Base-by-base conservation (phyloP, 2,888 invertebrate species). In the Zygogramma bicolorata region DNA sequence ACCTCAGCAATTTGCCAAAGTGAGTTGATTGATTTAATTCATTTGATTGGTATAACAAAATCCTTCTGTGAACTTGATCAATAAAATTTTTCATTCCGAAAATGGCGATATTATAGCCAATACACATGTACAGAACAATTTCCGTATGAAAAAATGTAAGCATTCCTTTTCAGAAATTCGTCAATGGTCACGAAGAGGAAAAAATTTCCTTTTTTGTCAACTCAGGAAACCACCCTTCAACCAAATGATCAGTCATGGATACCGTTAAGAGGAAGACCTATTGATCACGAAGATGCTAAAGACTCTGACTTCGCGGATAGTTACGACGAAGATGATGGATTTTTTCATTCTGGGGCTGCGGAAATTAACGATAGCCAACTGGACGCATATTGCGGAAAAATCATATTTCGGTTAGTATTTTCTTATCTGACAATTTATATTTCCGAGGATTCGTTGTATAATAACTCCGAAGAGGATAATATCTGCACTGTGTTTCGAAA, bases 321-420 rank as follows among this genome's bases (percentile, higher is more conserved):
- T 22, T 22, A 42, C 7, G 71, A 66, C 4, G 77, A 79, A 57
- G 80, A 81, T 22, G 74, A 77, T 57, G 81, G 81, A 13, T 73
- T 77, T 38, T 81, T 81, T 61, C 80, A 81, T 60, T 74, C 79
- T 0, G 73, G 75, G 13, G 77, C 75, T 13, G 77, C 77, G 4
- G 60, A 66, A 42, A 72, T 81, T 38, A 79, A 79, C 59, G 67
- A 75, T 15, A 77, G 71, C 13, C 67, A 75, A 13, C 65, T 80
- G 18, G 79, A 78, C 38, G 71, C 78, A 8, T 72, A 74, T 67
- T 81, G 81, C 63, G 81, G 80, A n/a, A 79, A 79, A 62, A 75
- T 79, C 10, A 77, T 75, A 49, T 79, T 79, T 58, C 74, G 72
- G 80, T 79, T 69, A 75, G 75, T 73, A 65, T 61, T 20, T 77